Conservation (phyloP, 1,140 invertebrate genomes). For the Microvelia longipes region DNA sequence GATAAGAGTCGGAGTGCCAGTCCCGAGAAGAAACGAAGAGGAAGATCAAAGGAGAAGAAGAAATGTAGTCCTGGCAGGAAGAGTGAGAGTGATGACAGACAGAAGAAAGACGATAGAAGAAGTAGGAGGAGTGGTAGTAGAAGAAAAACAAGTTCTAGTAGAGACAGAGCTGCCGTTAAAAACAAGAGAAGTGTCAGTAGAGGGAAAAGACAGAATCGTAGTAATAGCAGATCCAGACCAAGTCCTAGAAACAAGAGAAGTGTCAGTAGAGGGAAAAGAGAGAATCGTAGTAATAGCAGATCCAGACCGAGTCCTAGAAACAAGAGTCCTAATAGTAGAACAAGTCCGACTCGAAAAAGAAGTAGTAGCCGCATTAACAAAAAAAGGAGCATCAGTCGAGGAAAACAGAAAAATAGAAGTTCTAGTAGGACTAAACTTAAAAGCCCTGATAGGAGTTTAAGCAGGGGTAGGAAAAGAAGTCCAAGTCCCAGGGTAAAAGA, state of each 20-base stretch:
- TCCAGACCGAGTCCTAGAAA: slow-evolving; percentile 4
- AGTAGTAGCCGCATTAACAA: slow-evolving; percentile 1
- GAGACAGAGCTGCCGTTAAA: not conserved
- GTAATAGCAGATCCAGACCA: not conserved
- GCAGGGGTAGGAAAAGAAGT: not conserved
- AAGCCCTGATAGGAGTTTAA: not conserved
- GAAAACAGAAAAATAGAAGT: not conserved
- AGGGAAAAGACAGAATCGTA: not conserved
- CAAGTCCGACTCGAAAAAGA: slow-evolving; percentile 7
- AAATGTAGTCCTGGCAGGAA: not conserved
- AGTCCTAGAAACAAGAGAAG: not conserved
- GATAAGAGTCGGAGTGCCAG: not conserved
- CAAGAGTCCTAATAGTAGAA: slow-evolving; percentile 4
- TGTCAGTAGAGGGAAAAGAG: not conserved
- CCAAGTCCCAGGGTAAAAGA: slow-evolving; percentile 1
- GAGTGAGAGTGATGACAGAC: not conserved
- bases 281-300: not conserved
- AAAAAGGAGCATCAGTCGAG: not conserved
- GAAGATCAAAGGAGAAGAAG: not conserved
- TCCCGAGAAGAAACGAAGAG: slow-evolving; percentile 1
- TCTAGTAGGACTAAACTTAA: not conserved
- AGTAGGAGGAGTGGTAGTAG: not conserved
- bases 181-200: not conserved
- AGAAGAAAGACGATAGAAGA: not conserved
- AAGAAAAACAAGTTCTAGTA: slow-evolving; percentile 3